These are phyloP conservation scores for Escarpia spicata DNA, from an alignment of 2,888 invertebrate genomes.

Conservation along the genomic window DNA sequence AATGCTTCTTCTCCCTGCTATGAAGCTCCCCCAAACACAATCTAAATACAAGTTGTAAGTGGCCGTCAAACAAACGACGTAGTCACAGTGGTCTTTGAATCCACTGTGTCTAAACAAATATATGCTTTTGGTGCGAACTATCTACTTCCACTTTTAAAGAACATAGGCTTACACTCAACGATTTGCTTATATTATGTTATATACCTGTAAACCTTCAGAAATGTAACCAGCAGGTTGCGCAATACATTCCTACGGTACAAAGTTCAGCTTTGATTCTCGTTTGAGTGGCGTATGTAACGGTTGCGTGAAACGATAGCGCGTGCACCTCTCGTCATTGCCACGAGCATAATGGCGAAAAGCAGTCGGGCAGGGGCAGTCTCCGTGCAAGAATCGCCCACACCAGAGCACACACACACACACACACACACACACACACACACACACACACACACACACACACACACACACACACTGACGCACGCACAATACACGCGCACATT, in stretches of 20 bases:
- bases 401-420: too few relatives aligned
- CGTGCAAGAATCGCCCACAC: too few relatives aligned
- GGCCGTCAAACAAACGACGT: too few relatives aligned
- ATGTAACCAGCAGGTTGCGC: not conserved
- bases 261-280: not conserved
- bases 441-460: too few relatives aligned
- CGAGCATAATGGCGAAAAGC: not conserved
- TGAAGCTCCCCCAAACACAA: too few relatives aligned
- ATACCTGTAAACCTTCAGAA: not conserved
- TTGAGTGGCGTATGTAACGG: not conserved
- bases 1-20: too few relatives aligned
- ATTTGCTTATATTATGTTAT: not conserved
- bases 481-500: too few relatives aligned
- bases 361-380: not conserved
- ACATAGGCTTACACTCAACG: not conserved
- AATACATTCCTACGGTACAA: not conserved
- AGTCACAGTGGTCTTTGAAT: too few relatives aligned
- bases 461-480: too few relatives aligned
- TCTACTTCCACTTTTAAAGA: not conserved
- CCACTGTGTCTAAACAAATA: not conserved
- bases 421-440: too few relatives aligned
- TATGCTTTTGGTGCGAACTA: not conserved
- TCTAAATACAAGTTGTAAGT: too few relatives aligned
- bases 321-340: not conserved
- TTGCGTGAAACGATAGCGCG: constrained; percentile 1